A percentile compares a stretch with the other conserved stretches of the same genome.
phyloP scores from a whole-genome alignment of 2,797 vertebrate genomes.

The Distichodus sexfasciatus region DNA sequence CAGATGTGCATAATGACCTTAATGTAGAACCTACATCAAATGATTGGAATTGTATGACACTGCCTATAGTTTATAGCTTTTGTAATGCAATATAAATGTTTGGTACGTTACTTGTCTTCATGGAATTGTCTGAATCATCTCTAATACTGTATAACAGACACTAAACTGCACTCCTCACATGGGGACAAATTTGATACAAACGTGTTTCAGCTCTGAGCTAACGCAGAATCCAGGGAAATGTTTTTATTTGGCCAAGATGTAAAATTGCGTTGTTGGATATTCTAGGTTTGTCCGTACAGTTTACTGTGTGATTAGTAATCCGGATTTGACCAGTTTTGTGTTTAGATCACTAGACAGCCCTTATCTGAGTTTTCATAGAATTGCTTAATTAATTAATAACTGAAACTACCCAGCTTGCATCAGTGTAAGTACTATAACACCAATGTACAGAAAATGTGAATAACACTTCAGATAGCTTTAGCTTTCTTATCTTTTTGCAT shows the following conservation, averaged over 20 bases:
- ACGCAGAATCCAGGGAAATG: conserved; percentile 55
- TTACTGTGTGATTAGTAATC: conserved; percentile 3
- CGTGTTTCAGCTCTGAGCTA: conserved; percentile 62
- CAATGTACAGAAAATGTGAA: conserved; percentile 82
- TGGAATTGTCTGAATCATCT: conserved; percentile 50
- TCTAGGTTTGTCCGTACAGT: no score
- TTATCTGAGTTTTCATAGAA: no score
- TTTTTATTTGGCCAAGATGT: background rate
- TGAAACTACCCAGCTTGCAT: conserved; percentile 46
- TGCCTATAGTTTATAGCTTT: background rate
- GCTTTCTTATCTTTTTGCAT: conserved; percentile 59
- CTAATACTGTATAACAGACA: conserved; percentile 49
- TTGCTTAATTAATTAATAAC: no score
- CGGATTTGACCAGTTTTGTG: background rate
- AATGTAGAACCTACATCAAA: conserved; percentile 7
- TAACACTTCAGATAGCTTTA: conserved; percentile 62
- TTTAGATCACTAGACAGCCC: no score
- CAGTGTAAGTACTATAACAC: conserved; percentile 60
- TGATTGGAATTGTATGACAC: background rate
- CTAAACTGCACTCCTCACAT: conserved; percentile 56
- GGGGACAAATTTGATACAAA: conserved; percentile 50
- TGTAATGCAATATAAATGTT: background rate
- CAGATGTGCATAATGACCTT: conserved; percentile 2
- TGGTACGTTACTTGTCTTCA: conserved; percentile 53
- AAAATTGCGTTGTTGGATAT: conserved; percentile 10